Evolutionary conservation across 2,797 vertebrate species (phyloP).

Genomic region (Microctenopoma steveboyesi): DNA sequence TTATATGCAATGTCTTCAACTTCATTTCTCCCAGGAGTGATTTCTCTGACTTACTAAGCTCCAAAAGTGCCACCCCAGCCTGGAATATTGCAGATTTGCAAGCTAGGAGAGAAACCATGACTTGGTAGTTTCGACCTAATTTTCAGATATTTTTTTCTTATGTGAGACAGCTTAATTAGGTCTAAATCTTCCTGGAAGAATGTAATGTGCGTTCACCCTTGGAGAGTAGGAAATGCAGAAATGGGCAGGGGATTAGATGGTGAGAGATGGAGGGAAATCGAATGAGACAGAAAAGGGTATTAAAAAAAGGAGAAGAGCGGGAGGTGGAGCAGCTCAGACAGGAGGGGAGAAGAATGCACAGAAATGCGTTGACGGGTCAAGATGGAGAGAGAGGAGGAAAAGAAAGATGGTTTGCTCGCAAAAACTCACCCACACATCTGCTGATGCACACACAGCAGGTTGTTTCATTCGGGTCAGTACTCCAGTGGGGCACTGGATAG

Average conservation of each 20-base stretch:
- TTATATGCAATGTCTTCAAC: slow-evolving; percentile 50
- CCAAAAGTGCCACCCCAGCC: slow-evolving; percentile 48
- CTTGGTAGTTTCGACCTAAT: slow-evolving; percentile 64
- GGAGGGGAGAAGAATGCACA: slow-evolving; percentile 25
- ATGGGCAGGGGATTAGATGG: slow-evolving; percentile 53
- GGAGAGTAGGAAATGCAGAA: slow-evolving; percentile 43
- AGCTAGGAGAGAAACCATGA: slow-evolving; percentile 46
- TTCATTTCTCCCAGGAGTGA: slow-evolving; percentile 59
- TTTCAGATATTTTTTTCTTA: slow-evolving; percentile 26
- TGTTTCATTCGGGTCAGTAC: slow-evolving; percentile 65
- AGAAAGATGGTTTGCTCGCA: neutral
- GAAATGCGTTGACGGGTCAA: slow-evolving; percentile 32
- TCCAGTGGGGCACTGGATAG: slow-evolving; percentile 47
- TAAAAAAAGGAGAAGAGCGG: slow-evolving; percentile 27
- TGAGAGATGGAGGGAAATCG: slow-evolving; percentile 17
- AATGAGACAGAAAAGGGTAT: slow-evolving; percentile 29
- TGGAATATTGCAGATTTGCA: slow-evolving; percentile 54
- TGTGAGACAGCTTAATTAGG: slow-evolving; percentile 64
- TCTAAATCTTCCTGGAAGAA: slow-evolving; percentile 65
- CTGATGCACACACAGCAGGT: slow-evolving; percentile 20
- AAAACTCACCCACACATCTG: neutral
- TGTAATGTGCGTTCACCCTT: slow-evolving; percentile 52
- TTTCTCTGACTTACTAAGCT: slow-evolving; percentile 64
- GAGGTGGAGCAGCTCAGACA: slow-evolving; percentile 8
- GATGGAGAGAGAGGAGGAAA: neutral